These are phyloP conservation scores for Dendropsophus ebraccatus DNA, from an alignment of 2,113 vertebrate species.

Conservation along the genomic window DNA sequence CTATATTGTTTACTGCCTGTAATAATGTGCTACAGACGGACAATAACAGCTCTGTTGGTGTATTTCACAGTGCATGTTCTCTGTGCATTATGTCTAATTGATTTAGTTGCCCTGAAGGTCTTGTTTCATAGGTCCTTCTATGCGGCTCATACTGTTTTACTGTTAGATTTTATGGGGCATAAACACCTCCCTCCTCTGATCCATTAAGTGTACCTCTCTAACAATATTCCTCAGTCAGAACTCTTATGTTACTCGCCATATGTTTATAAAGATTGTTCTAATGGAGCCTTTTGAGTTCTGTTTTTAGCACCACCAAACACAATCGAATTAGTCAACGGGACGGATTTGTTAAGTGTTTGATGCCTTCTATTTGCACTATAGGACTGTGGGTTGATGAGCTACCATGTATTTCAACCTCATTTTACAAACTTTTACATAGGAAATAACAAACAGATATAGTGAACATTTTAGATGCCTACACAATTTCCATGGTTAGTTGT, in stretches of 20 bases:
- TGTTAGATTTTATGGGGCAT: conserved; percentile 54
- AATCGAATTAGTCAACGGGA: conserved; percentile 27
- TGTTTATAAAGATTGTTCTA: conserved; percentile 30
- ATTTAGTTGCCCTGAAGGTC: conserved; percentile 55
- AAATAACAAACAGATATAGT: background rate
- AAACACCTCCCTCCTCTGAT: conserved; percentile 56
- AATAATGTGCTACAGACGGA: conserved; percentile 49
- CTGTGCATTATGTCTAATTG: conserved; percentile 51
- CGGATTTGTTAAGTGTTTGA: conserved; percentile 7
- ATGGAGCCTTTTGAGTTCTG: background rate
- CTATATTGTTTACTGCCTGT: conserved; percentile 51
- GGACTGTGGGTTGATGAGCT: background rate
- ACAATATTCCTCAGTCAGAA: conserved; percentile 47
- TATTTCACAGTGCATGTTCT: conserved; percentile 40
- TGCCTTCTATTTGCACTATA: background rate
- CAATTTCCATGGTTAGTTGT: too few relatives aligned
- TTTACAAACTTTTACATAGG: background rate
- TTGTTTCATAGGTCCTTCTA: conserved; percentile 48
- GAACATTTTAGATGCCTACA: background rate
- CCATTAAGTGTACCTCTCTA: conserved; percentile 50
- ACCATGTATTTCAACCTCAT: background rate
- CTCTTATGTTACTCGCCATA: conserved; percentile 45
- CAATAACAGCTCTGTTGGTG: conserved; percentile 54
- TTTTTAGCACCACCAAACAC: conserved; percentile 2
- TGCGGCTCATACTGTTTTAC: conserved; percentile 49